phyloP scores from a whole-genome alignment of 2,888 invertebrate species.

The Rhaphigaster nebulosa region DNA sequence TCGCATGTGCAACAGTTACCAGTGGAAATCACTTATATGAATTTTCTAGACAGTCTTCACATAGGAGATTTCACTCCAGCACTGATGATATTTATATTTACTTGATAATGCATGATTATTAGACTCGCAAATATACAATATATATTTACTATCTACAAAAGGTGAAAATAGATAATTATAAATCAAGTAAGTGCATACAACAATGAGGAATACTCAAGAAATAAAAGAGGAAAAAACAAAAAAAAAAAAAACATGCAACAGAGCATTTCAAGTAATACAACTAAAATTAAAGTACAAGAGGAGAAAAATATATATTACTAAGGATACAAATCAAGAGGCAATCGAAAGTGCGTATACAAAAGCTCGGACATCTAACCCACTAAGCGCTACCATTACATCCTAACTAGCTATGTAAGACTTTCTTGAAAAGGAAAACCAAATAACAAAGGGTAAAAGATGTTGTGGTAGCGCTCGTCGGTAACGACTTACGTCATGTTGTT shows the following conservation, averaged over 20 bases:
- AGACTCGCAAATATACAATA: constrained; percentile 40
- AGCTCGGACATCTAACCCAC: constrained; percentile 59
- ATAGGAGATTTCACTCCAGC: too few relatives aligned
- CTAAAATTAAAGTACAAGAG: constrained; percentile 19
- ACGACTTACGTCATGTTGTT: constrained; percentile 89
- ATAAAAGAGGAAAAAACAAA: constrained; percentile 35
- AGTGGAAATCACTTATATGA: too few relatives aligned
- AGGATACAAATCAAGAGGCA: constrained; percentile 25
- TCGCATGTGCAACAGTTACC: too few relatives aligned
- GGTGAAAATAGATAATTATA: constrained; percentile 36
- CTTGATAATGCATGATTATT: background rate
- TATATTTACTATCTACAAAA: constrained; percentile 48
- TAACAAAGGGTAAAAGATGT: constrained; percentile 30
- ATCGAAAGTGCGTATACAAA: constrained; percentile 53
- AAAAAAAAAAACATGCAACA: background rate
- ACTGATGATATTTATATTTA: background rate
- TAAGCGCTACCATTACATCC: constrained; percentile 54
- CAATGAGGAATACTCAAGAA: constrained; percentile 31
- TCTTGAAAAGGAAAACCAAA: constrained; percentile 25
- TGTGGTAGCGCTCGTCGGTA: constrained; percentile 55
- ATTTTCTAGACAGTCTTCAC: too few relatives aligned
- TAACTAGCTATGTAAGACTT: background rate
- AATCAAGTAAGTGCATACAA: constrained; percentile 44
- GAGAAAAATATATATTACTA: constrained; percentile 2
- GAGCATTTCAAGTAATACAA: constrained; percentile 43